Conservation (phyloP, 2,113 vertebrate species). For the Hippocampus barbouri region DNA sequence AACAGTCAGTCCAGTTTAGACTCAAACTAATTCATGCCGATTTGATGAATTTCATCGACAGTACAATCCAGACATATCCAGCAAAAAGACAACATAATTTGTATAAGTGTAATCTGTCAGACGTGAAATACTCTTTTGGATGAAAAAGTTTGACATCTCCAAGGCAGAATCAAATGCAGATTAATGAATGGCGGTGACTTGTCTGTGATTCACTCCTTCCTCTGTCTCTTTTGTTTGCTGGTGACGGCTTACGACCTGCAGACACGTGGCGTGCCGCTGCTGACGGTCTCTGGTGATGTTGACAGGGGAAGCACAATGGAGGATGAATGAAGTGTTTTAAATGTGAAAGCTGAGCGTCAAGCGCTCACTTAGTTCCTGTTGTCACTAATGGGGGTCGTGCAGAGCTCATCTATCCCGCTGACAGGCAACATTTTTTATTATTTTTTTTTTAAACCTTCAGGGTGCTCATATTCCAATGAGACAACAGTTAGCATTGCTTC, state of each 20-base stretch:
- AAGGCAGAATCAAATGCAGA: neutral
- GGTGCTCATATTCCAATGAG: neutral
- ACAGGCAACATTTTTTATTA: neutral
- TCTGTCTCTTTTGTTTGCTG: neutral
- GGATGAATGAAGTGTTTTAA: neutral
- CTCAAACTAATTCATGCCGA: neutral
- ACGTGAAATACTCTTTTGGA: neutral
- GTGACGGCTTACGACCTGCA: neutral
- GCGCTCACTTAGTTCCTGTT: neutral
- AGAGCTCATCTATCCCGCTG: neutral
- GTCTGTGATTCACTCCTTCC: neutral
- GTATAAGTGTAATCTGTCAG: neutral
- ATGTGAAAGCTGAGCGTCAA: neutral
- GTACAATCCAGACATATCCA: neutral
- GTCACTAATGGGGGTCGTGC: neutral
- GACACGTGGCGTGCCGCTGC: neutral
- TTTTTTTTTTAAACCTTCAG: neutral
- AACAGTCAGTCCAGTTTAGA: neutral
- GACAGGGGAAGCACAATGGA: neutral
- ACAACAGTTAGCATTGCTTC: neutral
- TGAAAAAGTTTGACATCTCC: neutral
- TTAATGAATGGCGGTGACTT: neutral
- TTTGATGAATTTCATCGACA: neutral
- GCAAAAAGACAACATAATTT: neutral
- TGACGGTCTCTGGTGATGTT: neutral